Base-by-base conservation (phyloP, 35 echinoderm and acorn worm species). In the Stichopus chloronotus region DNA sequence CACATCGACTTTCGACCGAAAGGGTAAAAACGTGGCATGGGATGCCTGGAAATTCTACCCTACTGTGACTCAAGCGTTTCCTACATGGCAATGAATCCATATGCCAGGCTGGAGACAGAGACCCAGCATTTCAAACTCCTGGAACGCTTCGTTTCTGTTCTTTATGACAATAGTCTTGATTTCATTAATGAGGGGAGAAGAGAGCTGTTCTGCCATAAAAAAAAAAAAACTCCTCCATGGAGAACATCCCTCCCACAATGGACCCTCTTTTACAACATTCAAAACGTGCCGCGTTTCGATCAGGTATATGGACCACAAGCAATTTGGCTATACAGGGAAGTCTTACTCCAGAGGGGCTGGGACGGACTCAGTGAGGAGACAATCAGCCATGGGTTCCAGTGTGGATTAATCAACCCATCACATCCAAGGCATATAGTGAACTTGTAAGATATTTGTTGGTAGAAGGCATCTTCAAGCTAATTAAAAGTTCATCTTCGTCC, bases 21-120 rank as follows among this genome's bases (percentile, higher is more conserved):
- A n/a, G n/a, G n/a, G n/a, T n/a, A n/a, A 94, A 53, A 94, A 94
- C 30, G 77, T 86, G 10, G 81, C 59, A 65, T 94, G 93, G 72
- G 81, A 80, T 52, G 93, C 87, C 65, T 94, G 93, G 85, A 80
- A 82, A 59, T 81, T 9, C 5, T 94, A 90, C 72, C 71, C 76
- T 80, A 78, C n/a, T 25, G 87, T 94, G 19, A 94, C 72, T 8
- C 16, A 91, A 83, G 93, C 93, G 2, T 94, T 90, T 24, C 30
- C 25, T n/a, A n/a, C n/a, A n/a, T n/a, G n/a, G n/a, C n/a, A n/a
- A n/a, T n/a, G n/a, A n/a, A n/a, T n/a, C n/a, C 17, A 76, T 24
- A 72, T 90, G 68, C 74, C 25, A 8, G 8, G 8, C 53, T 25
- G 8, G 68, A 30, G n/a, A n/a, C n/a, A n/a, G n/a, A n/a, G n/a